Percentiles rank a stretch among this genome's conserved stretches.
Conservation (phyloP, 2,113 vertebrate genomes). For the Pungitius pungitius region DNA sequence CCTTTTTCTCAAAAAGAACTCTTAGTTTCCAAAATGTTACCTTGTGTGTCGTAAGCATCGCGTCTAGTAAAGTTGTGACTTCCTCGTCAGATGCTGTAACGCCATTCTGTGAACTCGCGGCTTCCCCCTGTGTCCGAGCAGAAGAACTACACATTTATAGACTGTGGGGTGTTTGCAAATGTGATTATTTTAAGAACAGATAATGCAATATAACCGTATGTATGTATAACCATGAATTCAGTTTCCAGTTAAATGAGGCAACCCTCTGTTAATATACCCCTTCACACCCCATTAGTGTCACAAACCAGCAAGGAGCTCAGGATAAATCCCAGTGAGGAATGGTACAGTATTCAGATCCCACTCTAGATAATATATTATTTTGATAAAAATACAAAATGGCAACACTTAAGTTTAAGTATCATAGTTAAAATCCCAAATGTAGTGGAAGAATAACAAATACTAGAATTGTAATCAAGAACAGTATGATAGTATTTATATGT, state of each 20-base stretch:
- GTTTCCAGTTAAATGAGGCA: too few relatives aligned
- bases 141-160: neutral
- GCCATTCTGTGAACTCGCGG: neutral
- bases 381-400: too few relatives aligned
- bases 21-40: neutral
- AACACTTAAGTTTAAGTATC: too few relatives aligned
- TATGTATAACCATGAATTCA: too few relatives aligned
- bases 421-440: too few relatives aligned
- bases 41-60: neutral
- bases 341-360: too few relatives aligned
- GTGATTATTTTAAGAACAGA: neutral
- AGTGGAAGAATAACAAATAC: too few relatives aligned
- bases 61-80: neutral
- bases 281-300: neutral
- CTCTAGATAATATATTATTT: neutral
- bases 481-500: neutral
- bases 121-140: conserved; percentile 3
- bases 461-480: neutral
- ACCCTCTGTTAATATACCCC: neutral
- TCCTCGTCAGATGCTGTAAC: neutral
- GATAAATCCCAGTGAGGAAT: neutral
- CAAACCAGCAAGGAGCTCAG: neutral
- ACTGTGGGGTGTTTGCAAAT: neutral
- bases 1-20: neutral
- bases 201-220: neutral